These are phyloP conservation scores for Vicugna pacos DNA, from an alignment of 2,113 vertebrate genomes.

Conservation along the genomic window DNA sequence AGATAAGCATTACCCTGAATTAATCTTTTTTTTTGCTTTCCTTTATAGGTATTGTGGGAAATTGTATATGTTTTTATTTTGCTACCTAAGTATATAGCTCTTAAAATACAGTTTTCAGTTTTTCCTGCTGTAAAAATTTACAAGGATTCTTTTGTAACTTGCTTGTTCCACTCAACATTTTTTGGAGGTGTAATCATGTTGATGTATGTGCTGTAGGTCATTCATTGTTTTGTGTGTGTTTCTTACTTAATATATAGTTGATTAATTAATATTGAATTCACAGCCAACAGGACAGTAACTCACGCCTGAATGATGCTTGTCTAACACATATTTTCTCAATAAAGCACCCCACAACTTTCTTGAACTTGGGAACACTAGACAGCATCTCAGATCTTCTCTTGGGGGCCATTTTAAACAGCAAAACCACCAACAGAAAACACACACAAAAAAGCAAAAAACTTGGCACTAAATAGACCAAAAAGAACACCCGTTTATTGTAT, in stretches of 20 bases:
- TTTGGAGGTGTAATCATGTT: background rate
- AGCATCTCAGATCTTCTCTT: background rate
- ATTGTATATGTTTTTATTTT: background rate
- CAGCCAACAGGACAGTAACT: background rate
- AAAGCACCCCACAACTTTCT: background rate
- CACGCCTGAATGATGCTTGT: background rate
- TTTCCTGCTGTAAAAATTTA: constrained; percentile 25
- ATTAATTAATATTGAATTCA: background rate
- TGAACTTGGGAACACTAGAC: background rate
- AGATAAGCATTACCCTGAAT: background rate
- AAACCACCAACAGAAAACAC: background rate
- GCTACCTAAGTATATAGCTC: background rate
- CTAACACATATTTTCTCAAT: background rate
- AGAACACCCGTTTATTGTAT: background rate
- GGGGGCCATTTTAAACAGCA: background rate
- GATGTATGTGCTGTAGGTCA: background rate
- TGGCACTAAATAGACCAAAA: background rate
- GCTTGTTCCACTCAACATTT: background rate
- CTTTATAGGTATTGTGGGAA: background rate
- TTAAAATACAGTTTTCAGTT: background rate
- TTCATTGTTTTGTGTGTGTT: background rate
- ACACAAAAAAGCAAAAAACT: background rate
- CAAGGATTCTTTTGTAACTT: background rate
- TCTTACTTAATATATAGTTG: background rate
- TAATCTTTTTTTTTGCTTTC: background rate